Evolutionary conservation across 1,140 invertebrate species (phyloP), one percentile per base, ranked within the genome.

Genomic region (Drosophila persimilis): DNA sequence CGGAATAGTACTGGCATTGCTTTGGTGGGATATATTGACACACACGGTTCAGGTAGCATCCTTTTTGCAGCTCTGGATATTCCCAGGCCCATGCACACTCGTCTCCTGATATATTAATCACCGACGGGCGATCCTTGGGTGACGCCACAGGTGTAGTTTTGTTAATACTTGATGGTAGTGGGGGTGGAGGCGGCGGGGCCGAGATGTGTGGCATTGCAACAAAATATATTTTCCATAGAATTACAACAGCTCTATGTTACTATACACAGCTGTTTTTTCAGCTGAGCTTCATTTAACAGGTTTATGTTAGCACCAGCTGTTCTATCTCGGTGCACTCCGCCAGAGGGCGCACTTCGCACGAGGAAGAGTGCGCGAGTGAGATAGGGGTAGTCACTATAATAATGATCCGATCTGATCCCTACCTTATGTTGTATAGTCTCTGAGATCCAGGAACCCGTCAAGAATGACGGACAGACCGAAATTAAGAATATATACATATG

Each of bases 1-100:
- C 67, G n/a, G 66, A 53, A 52, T 74, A 66, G 24, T 77, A 90
- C 39, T 89, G 80, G 17, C 86, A 91, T 7, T 43, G 31, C 17
- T 76, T 81, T 0, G 90, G 89, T 6, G 61, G 53, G 3, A 9
- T 22, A 15, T 91, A 45, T 17, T 91, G 56, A 53, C 92, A 93
- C 8, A 94, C 86, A 8, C 85, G 83, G 63, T 90, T 89, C 51
- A 91, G 89, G n/a, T 77, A 80, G 67, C 93, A 94, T 2, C 91
- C 92, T 70, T 92, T 91, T 62, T 85, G 91, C 6, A 94, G 51
- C 47, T 93, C 89, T 0, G 90, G 90, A 51, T 92, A 73, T 5
- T 89, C 74, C 41, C 74, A 56, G 15, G 93, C 91, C 93, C 93
- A 94, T 6, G 44, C 47, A 64, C 90, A 92, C 54, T 91, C 72